Base-by-base conservation (phyloP, 2,888 invertebrate genomes). In the Seira sanloemensis region DNA sequence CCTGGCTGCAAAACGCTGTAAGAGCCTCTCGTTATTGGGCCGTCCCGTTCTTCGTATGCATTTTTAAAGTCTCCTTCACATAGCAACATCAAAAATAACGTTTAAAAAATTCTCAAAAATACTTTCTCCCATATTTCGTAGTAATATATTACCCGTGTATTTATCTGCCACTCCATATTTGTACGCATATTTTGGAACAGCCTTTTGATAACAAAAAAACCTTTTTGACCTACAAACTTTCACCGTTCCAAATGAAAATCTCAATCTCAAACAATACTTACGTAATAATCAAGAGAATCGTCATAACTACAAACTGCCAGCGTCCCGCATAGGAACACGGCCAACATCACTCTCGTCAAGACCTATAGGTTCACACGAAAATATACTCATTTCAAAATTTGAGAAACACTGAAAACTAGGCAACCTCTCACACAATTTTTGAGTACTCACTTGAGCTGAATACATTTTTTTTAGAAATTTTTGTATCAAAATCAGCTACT, bases 41-140 rank as follows among this genome's bases (percentile, higher is more conserved):
- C 85, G 9, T 85, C 85, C 7, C 85, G 65, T 2, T 46, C 74
- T 71, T 85, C 85, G 74, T 62, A 27, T 18, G 85, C 85, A n/a
- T 66, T 67, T 46, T 85, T 85, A 19, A 78, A 77, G 75, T 85
- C 85, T 12, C 85, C 85, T 68, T 16, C n/a, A 26, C 25, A 26
- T 68, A 37, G n/a, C n/a, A n/a, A n/a, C n/a, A n/a, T n/a, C n/a
- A n/a, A n/a, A n/a, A n/a, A n/a, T n/a, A n/a, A n/a, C n/a, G n/a
- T n/a, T 37, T 37, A 37, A 37, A 12, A 37, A 37, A 9, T 37
- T 37, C 12, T 37, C 37, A 37, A 12, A 37, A 12, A 37, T 37
- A 37, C n/a, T 37, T 37, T 37, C 37, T 37, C 7, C 37, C 19
- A 7, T 5, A 26, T 7, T 9, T 19, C 9, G 1, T 9, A 26